A percentile compares a stretch with the other conserved stretches of the same genome.
phyloP scores from a whole-genome alignment of 2,888 invertebrate species.

The Lypha dubia region DNA sequence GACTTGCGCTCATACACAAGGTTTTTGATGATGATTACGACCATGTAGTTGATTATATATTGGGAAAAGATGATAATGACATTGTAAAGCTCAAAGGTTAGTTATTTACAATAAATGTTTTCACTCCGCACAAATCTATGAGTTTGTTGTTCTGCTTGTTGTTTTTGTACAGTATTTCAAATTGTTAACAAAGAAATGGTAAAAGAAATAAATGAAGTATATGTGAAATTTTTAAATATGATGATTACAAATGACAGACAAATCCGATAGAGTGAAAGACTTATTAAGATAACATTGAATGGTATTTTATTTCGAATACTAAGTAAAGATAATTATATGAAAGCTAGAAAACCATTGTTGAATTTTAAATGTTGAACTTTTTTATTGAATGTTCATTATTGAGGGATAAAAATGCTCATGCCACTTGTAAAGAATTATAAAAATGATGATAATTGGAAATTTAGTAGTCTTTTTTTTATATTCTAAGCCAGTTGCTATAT shows the following conservation, averaged over 20 bases:
- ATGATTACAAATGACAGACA: slow-evolving; percentile 18
- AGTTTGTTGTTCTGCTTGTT: too few relatives aligned
- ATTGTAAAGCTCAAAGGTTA: slow-evolving; percentile 1
- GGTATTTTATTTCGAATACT: background rate
- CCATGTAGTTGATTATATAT: background rate
- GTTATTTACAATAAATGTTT: background rate
- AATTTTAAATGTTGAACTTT: slow-evolving; percentile 21
- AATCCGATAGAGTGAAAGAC: slow-evolving; percentile 23
- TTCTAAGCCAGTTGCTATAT: too few relatives aligned
- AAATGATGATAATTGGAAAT: too few relatives aligned
- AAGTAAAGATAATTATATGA: background rate
- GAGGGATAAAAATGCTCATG: background rate
- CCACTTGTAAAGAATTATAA: background rate
- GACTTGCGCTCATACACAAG: background rate
- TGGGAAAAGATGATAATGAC: background rate
- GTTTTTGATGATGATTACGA: background rate
- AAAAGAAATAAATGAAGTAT: background rate
- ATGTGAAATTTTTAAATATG: background rate
- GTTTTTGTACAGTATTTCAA: background rate
- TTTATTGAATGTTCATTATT: slow-evolving; percentile 31
- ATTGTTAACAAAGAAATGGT: background rate
- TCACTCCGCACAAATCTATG: background rate
- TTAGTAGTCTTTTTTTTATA: too few relatives aligned
- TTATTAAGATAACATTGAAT: slow-evolving; percentile 8
- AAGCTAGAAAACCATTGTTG: background rate